Conservation (phyloP, 2,888 invertebrate species). For the Tromatobia lineatoria region DNA sequence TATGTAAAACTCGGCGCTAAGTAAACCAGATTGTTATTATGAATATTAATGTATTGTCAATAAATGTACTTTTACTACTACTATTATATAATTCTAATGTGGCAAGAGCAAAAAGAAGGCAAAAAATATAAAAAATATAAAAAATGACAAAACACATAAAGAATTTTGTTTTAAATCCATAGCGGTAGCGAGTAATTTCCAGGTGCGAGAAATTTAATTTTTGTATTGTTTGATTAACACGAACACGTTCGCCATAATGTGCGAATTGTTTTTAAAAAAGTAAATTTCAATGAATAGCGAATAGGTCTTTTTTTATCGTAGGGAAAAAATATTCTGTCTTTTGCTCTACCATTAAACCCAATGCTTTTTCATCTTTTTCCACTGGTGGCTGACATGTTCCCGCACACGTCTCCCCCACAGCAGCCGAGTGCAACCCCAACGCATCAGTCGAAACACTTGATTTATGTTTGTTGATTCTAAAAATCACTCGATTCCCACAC, state of each 20-base stretch:
- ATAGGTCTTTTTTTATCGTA: neutral
- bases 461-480: constrained; percentile 82
- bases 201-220: neutral
- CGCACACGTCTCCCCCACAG: constrained; percentile 4
- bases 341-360: neutral
- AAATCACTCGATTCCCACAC: constrained; percentile 82
- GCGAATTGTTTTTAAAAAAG: too few species aligned
- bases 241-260: too few species aligned
- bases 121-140: too few species aligned
- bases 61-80: too few species aligned
- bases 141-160: too few species aligned
- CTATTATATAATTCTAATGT: too few species aligned
- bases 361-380: neutral
- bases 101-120: too few species aligned
- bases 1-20: too few species aligned
- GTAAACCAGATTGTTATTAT: too few species aligned
- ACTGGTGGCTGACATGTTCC: neutral
- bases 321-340: neutral
- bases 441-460: constrained; percentile 75
- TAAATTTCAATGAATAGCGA: too few species aligned
- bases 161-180: neutral
- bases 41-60: too few species aligned
- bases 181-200: neutral
- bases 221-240: too few species aligned
- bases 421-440: neutral